These are phyloP conservation scores for Teleiodes luculella DNA, from an alignment of 2,888 invertebrate species.

Conservation along the genomic window DNA sequence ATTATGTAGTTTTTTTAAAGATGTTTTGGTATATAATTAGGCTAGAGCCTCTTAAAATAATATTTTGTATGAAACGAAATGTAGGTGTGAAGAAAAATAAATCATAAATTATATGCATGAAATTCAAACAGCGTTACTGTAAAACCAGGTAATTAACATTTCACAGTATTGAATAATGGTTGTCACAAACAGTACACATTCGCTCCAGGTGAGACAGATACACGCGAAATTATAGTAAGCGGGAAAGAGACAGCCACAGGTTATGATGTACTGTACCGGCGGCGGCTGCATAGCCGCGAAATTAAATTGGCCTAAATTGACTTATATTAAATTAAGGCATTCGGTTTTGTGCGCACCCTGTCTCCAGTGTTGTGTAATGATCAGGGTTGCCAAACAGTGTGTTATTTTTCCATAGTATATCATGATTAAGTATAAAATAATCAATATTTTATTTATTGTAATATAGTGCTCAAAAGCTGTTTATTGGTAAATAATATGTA, in stretches of 20 bases:
- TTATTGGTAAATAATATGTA: too few species aligned
- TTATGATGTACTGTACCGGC: slow-evolving; percentile 42
- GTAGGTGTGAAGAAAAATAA: too few species aligned
- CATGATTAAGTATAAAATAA: too few species aligned
- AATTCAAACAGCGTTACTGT: slow-evolving; percentile 11
- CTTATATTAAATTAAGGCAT: slow-evolving; percentile 73
- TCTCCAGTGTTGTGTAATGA: slow-evolving; percentile 45
- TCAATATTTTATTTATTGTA: too few species aligned
- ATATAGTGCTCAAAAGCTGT: too few species aligned
- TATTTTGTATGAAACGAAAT: too few species aligned
- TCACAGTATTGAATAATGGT: slow-evolving; percentile 31
- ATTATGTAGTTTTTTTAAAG: too few species aligned
- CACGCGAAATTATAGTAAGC: slow-evolving; percentile 20
- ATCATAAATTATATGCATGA: neutral
- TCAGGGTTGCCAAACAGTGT: slow-evolving; percentile 37
- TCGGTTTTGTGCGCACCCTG: slow-evolving; percentile 66
- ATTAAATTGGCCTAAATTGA: slow-evolving; percentile 75
- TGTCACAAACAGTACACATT: slow-evolving; percentile 34
- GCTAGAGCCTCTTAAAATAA: too few species aligned
- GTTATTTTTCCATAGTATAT: neutral
- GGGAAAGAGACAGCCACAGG: slow-evolving; percentile 36
- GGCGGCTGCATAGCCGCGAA: slow-evolving; percentile 57
- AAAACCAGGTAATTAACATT: slow-evolving; percentile 22
- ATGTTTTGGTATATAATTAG: neutral
- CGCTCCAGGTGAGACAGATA: slow-evolving; percentile 29